phyloP scores from a whole-genome alignment of 2,113 vertebrate species.

The Aptenodytes patagonicus region DNA sequence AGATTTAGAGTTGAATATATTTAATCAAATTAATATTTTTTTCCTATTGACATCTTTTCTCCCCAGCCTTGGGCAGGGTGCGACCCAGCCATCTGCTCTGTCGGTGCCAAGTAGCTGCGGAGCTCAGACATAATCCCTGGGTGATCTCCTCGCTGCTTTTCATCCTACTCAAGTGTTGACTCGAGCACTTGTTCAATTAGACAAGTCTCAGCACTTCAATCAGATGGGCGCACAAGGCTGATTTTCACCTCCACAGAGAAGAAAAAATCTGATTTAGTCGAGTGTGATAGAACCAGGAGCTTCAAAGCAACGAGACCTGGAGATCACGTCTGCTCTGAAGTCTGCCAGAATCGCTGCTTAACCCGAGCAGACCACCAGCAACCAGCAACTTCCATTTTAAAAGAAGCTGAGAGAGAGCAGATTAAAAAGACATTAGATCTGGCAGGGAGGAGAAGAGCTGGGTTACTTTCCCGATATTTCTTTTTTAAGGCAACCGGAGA shows the following conservation, averaged over 20 bases:
- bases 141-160: constrained; percentile 35
- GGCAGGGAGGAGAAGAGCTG: background rate
- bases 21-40: background rate
- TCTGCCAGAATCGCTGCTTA: background rate
- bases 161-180: constrained; percentile 49
- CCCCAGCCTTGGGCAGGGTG: constrained; percentile 37
- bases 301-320: background rate
- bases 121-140: constrained; percentile 48
- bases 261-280: background rate
- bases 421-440: background rate
- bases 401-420: background rate
- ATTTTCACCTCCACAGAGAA: background rate
- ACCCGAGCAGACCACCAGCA: background rate
- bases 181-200: constrained; percentile 26
- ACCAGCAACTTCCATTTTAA: background rate
- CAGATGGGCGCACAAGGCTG: background rate
- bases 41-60: background rate
- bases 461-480: background rate
- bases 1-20: background rate
- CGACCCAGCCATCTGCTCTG: constrained; percentile 4
- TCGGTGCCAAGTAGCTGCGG: background rate
- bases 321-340: background rate
- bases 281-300: background rate
- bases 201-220: constrained; percentile 52
- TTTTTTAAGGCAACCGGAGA: background rate